Percentiles rank a stretch among this genome's conserved stretches.
Evolutionary conservation across 2,888 invertebrate genomes (phyloP).

Genomic region (Xestia ashworthii): DNA sequence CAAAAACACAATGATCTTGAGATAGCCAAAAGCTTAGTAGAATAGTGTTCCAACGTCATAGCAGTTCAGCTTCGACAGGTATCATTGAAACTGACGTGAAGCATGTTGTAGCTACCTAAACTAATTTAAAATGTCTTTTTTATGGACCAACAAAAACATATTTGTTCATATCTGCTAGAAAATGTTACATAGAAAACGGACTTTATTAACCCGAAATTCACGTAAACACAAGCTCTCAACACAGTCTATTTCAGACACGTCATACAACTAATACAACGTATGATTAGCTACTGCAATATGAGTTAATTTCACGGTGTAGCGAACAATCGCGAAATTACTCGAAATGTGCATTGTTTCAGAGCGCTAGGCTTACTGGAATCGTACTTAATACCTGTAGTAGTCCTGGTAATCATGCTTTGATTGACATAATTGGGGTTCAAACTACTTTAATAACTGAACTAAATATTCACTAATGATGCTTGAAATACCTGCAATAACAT

Average conservation of each 20-base stretch:
- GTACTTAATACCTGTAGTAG: conserved; percentile 18
- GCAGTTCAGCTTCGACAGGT: not conserved
- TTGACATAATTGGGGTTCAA: not conserved
- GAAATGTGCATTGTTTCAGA: conserved; percentile 28
- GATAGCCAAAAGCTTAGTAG: not conserved
- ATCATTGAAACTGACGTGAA: not conserved
- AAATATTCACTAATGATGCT: not conserved
- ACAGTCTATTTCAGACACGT: not conserved
- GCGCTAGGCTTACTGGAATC: conserved; percentile 19
- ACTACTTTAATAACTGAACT: not conserved
- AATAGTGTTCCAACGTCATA: not conserved
- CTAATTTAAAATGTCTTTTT: not conserved
- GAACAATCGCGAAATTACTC: conserved; percentile 28
- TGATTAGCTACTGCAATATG: not conserved
- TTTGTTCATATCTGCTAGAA: not conserved
- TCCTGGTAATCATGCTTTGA: not conserved
- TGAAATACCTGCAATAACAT: not conserved
- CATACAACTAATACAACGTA: not conserved
- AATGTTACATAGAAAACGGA: not conserved
- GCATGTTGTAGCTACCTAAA: not conserved
- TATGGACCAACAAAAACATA: not conserved
- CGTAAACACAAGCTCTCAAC: not conserved
- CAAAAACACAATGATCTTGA: not conserved
- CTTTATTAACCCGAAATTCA: not conserved
- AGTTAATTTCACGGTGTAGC: conserved; percentile 18